These are phyloP conservation scores for Arvicanthis niloticus DNA, from an alignment of 2,113 vertebrate genomes.

Conservation along the genomic window DNA sequence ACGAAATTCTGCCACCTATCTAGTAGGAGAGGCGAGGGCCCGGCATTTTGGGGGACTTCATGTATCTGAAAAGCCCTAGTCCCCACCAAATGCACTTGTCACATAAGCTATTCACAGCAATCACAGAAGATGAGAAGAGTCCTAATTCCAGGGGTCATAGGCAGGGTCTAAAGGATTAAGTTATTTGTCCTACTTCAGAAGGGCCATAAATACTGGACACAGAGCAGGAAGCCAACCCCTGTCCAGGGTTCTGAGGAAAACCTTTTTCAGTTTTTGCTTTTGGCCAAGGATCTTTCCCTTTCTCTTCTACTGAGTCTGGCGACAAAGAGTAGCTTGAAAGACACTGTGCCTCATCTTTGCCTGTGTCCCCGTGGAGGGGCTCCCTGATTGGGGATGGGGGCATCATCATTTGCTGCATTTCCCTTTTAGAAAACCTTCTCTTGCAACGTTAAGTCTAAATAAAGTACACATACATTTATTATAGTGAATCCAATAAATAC, in stretches of 20 bases:
- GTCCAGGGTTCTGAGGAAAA: not conserved
- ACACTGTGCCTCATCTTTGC: not conserved
- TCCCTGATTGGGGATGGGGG: no score
- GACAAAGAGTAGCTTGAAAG: not conserved
- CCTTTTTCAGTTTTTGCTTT: not conserved
- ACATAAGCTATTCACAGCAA: not conserved
- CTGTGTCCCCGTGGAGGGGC: not conserved
- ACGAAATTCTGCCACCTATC: not conserved
- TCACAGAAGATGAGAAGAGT: not conserved
- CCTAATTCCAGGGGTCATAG: not conserved
- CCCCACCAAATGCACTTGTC: not conserved
- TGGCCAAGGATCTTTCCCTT: not conserved
- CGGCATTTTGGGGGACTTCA: not conserved
- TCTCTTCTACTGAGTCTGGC: not conserved
- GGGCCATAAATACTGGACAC: not conserved
- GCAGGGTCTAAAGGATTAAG: constrained; percentile 2
- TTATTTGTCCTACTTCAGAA: constrained; percentile 18
- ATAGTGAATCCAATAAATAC: not conserved
- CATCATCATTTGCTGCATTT: not conserved
- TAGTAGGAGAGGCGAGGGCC: not conserved
- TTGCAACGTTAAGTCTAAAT: constrained; percentile 16
- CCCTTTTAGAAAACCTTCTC: not conserved
- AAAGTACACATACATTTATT: not conserved
- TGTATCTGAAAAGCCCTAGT: not conserved
- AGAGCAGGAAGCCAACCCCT: not conserved